Percentiles rank a stretch among this genome's conserved stretches.
Conservation (phyloP, 2,888 invertebrate genomes). For the Drosophila maculinotata region DNA sequence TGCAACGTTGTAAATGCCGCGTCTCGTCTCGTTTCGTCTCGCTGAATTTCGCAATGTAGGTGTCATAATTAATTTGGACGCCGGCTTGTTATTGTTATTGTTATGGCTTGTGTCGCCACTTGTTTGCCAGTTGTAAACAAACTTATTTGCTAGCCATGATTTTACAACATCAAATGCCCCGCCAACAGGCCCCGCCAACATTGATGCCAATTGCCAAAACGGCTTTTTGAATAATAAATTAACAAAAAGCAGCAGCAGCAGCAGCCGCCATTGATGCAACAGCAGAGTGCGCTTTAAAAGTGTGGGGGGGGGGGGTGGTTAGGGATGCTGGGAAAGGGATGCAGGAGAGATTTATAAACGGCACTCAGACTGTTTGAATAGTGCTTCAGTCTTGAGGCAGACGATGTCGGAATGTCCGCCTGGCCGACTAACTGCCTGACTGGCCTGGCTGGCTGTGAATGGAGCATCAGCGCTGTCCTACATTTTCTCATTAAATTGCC, state of each 20-base stretch:
- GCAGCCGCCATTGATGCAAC: no score
- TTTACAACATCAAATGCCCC: slow-evolving; percentile 28
- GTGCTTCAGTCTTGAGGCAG: slow-evolving; percentile 61
- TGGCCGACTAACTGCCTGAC: not conserved
- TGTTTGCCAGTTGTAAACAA: slow-evolving; percentile 56
- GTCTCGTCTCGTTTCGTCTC: no score
- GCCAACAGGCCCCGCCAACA: slow-evolving; percentile 24
- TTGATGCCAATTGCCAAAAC: slow-evolving; percentile 31
- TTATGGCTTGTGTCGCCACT: slow-evolving; percentile 41
- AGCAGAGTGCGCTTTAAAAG: slow-evolving; percentile 12
- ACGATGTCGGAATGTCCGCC: slow-evolving; percentile 27
- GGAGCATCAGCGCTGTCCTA: slow-evolving; percentile 57
- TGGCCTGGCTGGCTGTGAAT: slow-evolving; percentile 36
- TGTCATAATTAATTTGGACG: slow-evolving; percentile 75
- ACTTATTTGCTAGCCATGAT: slow-evolving; percentile 47
- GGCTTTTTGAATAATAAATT: slow-evolving; percentile 43
- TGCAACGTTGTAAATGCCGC: slow-evolving; percentile 9
- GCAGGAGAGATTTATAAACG: slow-evolving; percentile 20
- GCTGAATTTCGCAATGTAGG: slow-evolving; percentile 25
- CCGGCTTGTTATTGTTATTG: slow-evolving; percentile 57
- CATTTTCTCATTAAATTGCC: slow-evolving; percentile 79
- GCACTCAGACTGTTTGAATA: slow-evolving; percentile 73
- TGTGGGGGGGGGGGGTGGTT: not conserved
- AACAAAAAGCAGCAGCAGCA: slow-evolving; percentile 3
- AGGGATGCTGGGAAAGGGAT: not conserved